These are phyloP conservation scores for Fragum whitleyi DNA, from an alignment of 2,888 invertebrate species.

Conservation along the genomic window DNA sequence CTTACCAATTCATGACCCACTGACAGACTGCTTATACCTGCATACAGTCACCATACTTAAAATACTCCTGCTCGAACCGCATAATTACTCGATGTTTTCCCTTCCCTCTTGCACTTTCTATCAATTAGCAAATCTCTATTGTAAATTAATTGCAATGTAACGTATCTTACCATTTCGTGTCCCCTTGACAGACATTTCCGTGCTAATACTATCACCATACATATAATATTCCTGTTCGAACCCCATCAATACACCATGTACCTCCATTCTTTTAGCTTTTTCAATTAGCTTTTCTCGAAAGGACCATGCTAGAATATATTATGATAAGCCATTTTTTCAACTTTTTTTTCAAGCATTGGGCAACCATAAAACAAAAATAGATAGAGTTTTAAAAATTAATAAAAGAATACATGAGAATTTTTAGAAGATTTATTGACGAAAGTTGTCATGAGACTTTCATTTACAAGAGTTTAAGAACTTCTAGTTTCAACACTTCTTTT, in stretches of 20 bases:
- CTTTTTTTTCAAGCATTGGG: too few species aligned
- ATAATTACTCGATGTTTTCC: background rate
- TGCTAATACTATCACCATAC: background rate
- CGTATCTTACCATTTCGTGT: background rate
- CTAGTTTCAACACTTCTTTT: too few species aligned
- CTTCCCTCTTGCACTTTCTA: background rate
- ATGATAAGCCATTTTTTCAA: too few species aligned
- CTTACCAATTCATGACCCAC: background rate
- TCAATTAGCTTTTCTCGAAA: background rate
- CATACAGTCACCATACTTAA: background rate
- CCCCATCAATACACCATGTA: background rate
- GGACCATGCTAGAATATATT: background rate
- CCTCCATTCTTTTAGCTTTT: background rate
- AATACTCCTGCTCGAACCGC: conserved; percentile 5
- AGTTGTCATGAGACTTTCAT: too few species aligned
- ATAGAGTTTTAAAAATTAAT: too few species aligned
- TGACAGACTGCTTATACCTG: background rate
- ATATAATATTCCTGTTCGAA: conserved; percentile 5
- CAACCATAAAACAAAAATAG: too few species aligned
- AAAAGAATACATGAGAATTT: too few species aligned
- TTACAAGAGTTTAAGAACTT: too few species aligned
- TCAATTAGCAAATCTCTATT: background rate
- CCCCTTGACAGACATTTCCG: background rate
- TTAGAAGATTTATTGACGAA: too few species aligned
- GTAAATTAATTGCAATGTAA: too few species aligned